Evolutionary conservation across 2,113 vertebrate species (phyloP).

Genomic region (Pangasianodon gigas): DNA sequence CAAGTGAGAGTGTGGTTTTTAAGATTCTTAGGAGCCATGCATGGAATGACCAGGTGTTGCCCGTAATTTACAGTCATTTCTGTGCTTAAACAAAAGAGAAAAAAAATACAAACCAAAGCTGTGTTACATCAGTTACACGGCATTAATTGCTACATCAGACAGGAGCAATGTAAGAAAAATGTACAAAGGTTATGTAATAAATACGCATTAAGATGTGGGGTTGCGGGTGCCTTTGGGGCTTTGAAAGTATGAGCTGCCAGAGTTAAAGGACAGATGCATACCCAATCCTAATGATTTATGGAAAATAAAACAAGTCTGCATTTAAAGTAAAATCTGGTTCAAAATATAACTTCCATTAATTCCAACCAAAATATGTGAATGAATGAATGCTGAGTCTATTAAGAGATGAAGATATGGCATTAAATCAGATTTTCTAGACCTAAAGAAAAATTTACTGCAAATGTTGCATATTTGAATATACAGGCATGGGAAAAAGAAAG

Average conservation of each 20-base stretch:
- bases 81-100: conserved; percentile 13
- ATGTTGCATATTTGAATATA: too few species aligned
- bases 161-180: neutral
- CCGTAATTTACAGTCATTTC: conserved; percentile 31
- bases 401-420: too few species aligned
- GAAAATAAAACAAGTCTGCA: too few species aligned
- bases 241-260: neutral
- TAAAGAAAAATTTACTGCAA: too few species aligned
- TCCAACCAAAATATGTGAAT: neutral
- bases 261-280: too few species aligned
- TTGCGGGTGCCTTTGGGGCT: neutral
- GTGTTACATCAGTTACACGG: neutral
- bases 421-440: too few species aligned
- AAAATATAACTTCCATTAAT: neutral
- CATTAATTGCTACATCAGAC: neutral
- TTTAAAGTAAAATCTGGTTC: too few species aligned
- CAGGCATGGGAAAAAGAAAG: too few species aligned
- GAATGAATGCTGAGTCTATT: too few species aligned
- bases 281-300: too few species aligned
- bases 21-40: conserved; percentile 45
- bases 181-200: neutral
- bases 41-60: conserved; percentile 50
- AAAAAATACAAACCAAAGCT: neutral
- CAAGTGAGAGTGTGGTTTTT: conserved; percentile 51
- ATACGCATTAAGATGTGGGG: neutral